phyloP scores from a whole-genome alignment of 1,140 invertebrate species.

The Tribolium castaneum region DNA sequence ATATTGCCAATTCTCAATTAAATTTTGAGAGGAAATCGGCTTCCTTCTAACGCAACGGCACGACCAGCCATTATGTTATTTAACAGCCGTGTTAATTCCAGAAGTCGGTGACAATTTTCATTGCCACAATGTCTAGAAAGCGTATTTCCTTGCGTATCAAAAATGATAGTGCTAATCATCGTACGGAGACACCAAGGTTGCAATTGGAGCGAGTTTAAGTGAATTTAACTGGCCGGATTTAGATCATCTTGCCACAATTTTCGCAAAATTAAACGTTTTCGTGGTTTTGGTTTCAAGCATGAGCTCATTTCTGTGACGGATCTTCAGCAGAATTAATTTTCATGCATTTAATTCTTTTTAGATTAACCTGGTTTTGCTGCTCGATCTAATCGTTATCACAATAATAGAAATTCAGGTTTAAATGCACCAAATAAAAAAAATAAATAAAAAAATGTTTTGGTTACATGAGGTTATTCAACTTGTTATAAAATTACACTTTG shows the following conservation, averaged over 20 bases:
- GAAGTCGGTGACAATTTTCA: conserved; percentile 23
- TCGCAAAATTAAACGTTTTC: neutral
- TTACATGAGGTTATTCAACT: too few species aligned
- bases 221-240: neutral
- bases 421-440: too few species aligned
- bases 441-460: too few species aligned
- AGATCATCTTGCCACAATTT: neutral
- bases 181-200: neutral
- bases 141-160: conserved; percentile 3
- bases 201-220: neutral
- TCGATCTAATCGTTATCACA: neutral
- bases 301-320: neutral
- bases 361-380: neutral
- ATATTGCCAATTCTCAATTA: neutral
- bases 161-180: neutral
- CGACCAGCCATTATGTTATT: neutral
- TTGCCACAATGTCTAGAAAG: conserved; percentile 16
- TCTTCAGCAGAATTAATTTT: neutral
- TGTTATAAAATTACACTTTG: too few species aligned
- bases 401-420: too few species aligned
- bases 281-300: neutral
- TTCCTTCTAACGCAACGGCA: conserved; percentile 2
- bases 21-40: conserved; percentile 12
- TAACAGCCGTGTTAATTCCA: conserved; percentile 17
- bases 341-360: neutral